Conservation (phyloP, 1,140 invertebrate species). For the Ceratosolen fusciceps region DNA sequence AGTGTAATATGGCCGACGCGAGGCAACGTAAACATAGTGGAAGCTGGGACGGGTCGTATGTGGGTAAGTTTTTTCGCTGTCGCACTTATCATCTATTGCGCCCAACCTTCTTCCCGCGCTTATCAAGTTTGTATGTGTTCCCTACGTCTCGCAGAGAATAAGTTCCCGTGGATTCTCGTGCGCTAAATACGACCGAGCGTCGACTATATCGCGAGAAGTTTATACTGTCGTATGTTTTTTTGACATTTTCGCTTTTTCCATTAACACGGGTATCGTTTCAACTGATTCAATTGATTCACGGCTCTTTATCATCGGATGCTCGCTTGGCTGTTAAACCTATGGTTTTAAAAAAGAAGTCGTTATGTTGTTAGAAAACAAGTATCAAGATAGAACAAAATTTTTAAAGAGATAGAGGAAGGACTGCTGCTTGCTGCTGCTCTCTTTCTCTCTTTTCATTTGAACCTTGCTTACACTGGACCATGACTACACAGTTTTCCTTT, state of each 20-base stretch:
- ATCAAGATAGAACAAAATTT: neutral
- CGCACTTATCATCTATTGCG: neutral
- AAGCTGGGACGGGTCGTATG: conserved; percentile 61
- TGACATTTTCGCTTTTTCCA: neutral
- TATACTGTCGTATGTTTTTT: conserved; percentile 36
- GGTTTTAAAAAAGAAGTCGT: neutral
- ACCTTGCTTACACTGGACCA: conserved; percentile 8
- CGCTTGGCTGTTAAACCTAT: neutral
- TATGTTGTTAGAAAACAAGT: too few relatives aligned
- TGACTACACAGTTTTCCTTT: conserved; percentile 27
- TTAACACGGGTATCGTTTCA: neutral
- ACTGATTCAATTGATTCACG: neutral
- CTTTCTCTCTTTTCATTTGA: too few relatives aligned
- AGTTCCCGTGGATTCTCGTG: too few relatives aligned
- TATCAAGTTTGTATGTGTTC: neutral
- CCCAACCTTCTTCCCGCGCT: neutral
- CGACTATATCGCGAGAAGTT: neutral
- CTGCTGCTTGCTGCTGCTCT: neutral
- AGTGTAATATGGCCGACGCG: conserved; percentile 66
- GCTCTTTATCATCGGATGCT: neutral
- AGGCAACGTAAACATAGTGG: conserved; percentile 69
- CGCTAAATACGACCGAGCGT: neutral
- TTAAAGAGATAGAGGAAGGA: neutral
- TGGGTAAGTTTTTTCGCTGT: conserved; percentile 62
- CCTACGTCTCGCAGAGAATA: neutral